A percentile compares a stretch with the other conserved stretches of the same genome.
Conservation (phyloP, 2,113 vertebrate genomes). For the Myxocyprinus asiaticus region DNA sequence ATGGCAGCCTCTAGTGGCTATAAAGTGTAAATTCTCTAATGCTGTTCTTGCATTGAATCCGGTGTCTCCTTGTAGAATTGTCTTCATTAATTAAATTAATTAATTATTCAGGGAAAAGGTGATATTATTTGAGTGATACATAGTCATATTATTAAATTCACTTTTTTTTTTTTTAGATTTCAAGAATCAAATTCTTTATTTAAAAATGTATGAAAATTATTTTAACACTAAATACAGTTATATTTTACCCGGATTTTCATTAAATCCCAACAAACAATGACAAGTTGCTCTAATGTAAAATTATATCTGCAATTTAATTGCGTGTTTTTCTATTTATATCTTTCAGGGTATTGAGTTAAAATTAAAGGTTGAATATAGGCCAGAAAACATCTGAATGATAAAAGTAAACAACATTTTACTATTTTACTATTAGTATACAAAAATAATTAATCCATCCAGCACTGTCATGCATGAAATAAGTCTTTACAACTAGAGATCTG, state of each 20-base stretch:
- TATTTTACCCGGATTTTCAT: not conserved
- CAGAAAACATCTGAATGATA: not conserved
- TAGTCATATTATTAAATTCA: too few species aligned
- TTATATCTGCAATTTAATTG: not conserved
- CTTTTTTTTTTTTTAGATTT: not conserved
- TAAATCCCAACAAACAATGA: not conserved
- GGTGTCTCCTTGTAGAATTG: too few species aligned
- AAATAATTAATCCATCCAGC: not conserved
- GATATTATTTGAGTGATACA: too few species aligned
- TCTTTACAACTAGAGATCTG: too few species aligned
- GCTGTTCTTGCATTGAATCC: not conserved
- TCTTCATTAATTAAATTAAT: too few species aligned
- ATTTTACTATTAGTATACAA: not conserved
- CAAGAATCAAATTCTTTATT: not conserved
- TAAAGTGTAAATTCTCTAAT: not conserved
- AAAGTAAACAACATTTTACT: not conserved
- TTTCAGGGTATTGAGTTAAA: not conserved
- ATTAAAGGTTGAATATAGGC: not conserved
- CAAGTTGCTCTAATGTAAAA: too few species aligned
- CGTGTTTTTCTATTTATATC: not conserved
- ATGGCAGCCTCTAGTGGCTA: constrained; percentile 28
- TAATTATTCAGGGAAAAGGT: too few species aligned
- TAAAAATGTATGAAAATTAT: not conserved
- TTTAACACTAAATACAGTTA: not conserved
- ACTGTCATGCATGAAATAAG: not conserved